Percentiles rank a stretch among this genome's conserved stretches.
These are phyloP conservation scores for Luperina nickerlii DNA, from an alignment of 2,888 invertebrate species.

Conservation along the genomic window DNA sequence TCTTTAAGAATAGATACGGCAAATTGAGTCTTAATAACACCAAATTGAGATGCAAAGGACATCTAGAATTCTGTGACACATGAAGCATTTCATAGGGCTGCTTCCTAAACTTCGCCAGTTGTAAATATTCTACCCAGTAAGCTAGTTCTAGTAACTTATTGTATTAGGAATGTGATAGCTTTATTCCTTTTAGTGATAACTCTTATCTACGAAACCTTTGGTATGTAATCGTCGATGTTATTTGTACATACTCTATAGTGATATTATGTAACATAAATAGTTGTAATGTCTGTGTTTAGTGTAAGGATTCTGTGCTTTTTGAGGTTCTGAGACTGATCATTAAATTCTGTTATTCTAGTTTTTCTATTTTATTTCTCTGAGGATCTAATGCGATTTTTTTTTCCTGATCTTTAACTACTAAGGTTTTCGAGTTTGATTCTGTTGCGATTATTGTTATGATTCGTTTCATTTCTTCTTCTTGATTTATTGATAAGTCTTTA, in stretches of 20 bases:
- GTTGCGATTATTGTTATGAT: neutral
- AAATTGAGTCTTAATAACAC: neutral
- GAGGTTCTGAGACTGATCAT: constrained; percentile 23
- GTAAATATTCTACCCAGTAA: constrained; percentile 74
- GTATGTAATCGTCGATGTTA: constrained; percentile 61
- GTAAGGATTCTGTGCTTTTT: constrained; percentile 37
- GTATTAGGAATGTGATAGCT: constrained; percentile 87
- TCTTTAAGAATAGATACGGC: neutral
- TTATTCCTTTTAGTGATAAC: constrained; percentile 76
- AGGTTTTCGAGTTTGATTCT: neutral
- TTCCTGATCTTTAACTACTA: too few relatives aligned
- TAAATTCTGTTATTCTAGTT: neutral
- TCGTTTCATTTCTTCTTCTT: neutral
- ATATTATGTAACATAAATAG: constrained; percentile 65
- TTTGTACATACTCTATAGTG: constrained; percentile 75
- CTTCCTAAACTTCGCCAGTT: constrained; percentile 58
- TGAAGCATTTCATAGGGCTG: constrained; percentile 26
- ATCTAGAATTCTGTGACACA: neutral
- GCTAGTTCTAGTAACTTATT: constrained; percentile 84
- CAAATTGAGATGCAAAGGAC: neutral
- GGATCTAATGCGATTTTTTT: too few relatives aligned
- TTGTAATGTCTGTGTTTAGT: constrained; percentile 49
- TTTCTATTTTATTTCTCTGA: neutral
- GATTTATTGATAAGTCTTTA: neutral
- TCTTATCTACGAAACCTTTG: constrained; percentile 56